Evolutionary conservation across 2,888 invertebrate genomes (phyloP), one percentile per base, ranked within the genome.

Genomic region (Chrysotoxum bicinctum): DNA sequence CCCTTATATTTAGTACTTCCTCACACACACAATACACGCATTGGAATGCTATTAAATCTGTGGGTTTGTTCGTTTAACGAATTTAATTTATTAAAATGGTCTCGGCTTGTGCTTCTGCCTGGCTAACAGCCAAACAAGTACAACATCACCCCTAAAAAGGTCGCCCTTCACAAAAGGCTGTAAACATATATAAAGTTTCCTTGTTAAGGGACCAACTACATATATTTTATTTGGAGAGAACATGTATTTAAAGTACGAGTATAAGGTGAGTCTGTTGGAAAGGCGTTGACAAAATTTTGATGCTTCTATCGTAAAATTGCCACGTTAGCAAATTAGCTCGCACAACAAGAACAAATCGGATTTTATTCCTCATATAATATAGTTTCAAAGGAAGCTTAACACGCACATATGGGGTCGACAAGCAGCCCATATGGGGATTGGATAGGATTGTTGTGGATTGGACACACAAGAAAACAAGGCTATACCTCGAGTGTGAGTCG

Each of bases 41-140:
- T 74, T 70, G 79, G 62, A 68, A 83, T 78, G 78, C 48, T 68
- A 77, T 83, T 73, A 73, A 83, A 83, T 83, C 78, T 73, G 73
- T 77, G 68, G 73, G 77, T 72, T 48, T 72, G 72, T 68, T 68
- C 48, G 56, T 69, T 70, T 64, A 62, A 83, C 78, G 83, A 83
- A 74, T 83, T 83, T 74, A 83, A 78, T 78, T 83, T 78, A 83
- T 83, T 77, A 77, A 76, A 82, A 66, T 77, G 78, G 48, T 30
- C 23, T 30, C 21, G 48, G n/a, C 45, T 12, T 12, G 3, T 21
- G 43, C n/a, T 60, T n/a, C n/a, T n/a, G n/a, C n/a, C n/a, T n/a
- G n/a, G n/a, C n/a, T n/a, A n/a, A 32, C 0, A 37, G 45, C 19
- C 48, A 54, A 32, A 30, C 16, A 30, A 4, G 30, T 14, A 64